Evolutionary conservation across 1,140 invertebrate genomes (phyloP), one percentile per base, ranked within the genome.

Genomic region (Metaphire vulgaris): DNA sequence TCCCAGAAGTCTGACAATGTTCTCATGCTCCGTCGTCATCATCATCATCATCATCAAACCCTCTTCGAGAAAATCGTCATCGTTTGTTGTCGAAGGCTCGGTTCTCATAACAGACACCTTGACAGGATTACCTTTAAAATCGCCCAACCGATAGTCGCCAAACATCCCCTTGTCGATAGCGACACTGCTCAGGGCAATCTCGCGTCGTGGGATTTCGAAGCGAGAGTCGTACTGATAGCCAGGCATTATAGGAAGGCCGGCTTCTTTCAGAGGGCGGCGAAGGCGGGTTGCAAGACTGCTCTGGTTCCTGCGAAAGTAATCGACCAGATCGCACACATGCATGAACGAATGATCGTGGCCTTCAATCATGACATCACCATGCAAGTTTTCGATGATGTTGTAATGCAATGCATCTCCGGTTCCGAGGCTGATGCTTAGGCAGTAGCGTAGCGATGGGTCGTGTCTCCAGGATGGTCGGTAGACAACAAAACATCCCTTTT

Each of bases 401-500:
- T 78, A 78, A 33, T 78, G 77, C 1, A 75, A 12, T 14, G 75
- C 56, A 32, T 78, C 77, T 16, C 77, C 77, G 1, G 12, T 21
- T 0, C 33, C 34, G 2, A 66, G 56, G 64, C 73, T 68, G 1
- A 78, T 33, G 33, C 75, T 77, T 1, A 78, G 65, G 65, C 69
- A 66, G 67, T 78, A 78, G 0, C 56, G 28, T 21, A n/a, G 34
- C 29, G 28, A 28, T 15, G 16, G 33, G 6, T 64, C 15, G 32
- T 12, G 21, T 41, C 0, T 31, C 32, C 21, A 12, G 6, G 41
- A 6, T 0, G 77, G 68, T 26, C 29, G n/a, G 32, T 78, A 78
- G 33, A 78, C 77, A n/a, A 78, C 29, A 71, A 78, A 78, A 26
- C 77, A 78, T 12, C 77, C 77, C n/a, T 78, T 73, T 32, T 78